phyloP scores from a whole-genome alignment of 1,140 invertebrate genomes.

The Microplitis mediator region DNA sequence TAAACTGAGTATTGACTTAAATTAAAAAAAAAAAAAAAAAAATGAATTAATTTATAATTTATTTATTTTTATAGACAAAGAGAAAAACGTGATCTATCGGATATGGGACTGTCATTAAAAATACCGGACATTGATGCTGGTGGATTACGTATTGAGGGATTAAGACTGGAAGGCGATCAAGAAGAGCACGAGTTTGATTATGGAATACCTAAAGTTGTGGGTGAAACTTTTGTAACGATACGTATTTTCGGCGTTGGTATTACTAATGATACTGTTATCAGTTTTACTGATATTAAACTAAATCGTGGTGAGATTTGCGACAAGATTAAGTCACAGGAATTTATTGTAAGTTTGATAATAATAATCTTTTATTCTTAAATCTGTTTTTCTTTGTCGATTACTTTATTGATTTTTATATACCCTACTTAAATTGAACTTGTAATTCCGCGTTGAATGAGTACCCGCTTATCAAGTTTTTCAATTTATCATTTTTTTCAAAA shows the following conservation, averaged over 20 bases:
- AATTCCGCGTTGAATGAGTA: no score
- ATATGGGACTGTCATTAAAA: neutral
- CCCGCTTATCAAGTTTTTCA: no score
- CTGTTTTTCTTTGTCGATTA: neutral
- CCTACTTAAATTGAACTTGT: no score
- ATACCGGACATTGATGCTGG: neutral
- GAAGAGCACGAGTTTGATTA: conserved; percentile 68
- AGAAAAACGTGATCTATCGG: neutral
- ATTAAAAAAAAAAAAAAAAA: no score
- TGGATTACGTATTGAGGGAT: conserved; percentile 60
- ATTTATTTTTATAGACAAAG: neutral
- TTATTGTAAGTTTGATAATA: conserved; percentile 48
- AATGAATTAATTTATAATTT: no score
- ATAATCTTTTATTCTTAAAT: neutral
- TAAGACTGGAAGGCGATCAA: conserved; percentile 67
- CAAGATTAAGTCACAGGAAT: conserved; percentile 50
- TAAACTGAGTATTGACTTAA: no score
- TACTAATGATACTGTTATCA: conserved; percentile 69
- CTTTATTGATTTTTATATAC: neutral
- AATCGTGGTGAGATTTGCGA: conserved; percentile 56
- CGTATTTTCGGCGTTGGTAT: conserved; percentile 79
- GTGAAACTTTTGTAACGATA: conserved; percentile 65
- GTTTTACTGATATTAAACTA: conserved; percentile 69
- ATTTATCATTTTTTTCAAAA: no score
- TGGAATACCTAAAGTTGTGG: conserved; percentile 72